These are phyloP conservation scores for Porites lutea DNA, from an alignment of 64 coral and sea anemone genomes.

Conservation along the genomic window DNA sequence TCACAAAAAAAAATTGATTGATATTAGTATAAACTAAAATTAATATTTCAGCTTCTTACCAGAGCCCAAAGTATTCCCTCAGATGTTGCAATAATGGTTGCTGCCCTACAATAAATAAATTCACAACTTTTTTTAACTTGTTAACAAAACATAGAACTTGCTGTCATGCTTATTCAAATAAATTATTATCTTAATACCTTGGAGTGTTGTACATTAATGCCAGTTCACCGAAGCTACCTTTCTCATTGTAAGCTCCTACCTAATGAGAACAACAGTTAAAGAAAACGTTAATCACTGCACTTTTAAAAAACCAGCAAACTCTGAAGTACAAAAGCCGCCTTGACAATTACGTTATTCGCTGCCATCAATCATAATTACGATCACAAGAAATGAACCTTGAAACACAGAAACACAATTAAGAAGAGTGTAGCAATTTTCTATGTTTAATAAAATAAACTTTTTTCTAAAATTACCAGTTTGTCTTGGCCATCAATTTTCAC, in stretches of 20 bases:
- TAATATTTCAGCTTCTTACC: conserved; percentile 53
- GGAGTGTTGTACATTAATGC: conserved; percentile 99
- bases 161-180: no score
- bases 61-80: conserved; percentile 96
- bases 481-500: conserved; percentile 96
- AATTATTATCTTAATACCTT: conserved; percentile 48
- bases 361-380: no score
- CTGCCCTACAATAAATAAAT: conserved; percentile 69
- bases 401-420: no score
- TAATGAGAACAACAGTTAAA: conserved; percentile 7
- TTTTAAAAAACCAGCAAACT: background rate
- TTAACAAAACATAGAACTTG: no score
- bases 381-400: no score
- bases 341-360: no score
- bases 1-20: no score
- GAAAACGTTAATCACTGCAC: background rate
- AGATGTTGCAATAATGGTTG: conserved; percentile 96
- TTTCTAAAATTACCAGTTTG: conserved; percentile 78
- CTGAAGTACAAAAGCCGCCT: background rate
- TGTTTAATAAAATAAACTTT: background rate
- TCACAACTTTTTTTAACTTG: no score
- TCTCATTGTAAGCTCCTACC: conserved; percentile 93
- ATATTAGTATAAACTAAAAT: background rate
- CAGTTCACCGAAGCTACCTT: conserved; percentile 98
- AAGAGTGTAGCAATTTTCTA: background rate